Conservation (phyloP, 2,797 vertebrate genomes). For the Cyclura pinguis region DNA sequence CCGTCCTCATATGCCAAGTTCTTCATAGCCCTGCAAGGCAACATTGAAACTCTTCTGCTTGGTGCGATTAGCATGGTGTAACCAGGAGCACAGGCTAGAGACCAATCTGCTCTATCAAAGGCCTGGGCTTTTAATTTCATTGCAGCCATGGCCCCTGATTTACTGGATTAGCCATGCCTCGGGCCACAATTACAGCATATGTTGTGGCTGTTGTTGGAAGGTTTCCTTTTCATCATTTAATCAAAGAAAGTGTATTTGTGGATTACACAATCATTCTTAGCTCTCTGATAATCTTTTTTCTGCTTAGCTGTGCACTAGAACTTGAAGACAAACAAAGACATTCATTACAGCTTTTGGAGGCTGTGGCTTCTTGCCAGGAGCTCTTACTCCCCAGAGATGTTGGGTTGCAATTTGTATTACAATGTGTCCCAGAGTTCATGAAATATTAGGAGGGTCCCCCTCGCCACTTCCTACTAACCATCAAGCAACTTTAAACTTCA, state of each 20-base stretch:
- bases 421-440: constrained; percentile 22
- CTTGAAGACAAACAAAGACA: constrained; percentile 71
- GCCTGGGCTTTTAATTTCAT: not conserved
- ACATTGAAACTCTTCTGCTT: not conserved
- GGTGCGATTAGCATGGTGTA: not conserved
- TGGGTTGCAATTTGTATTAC: constrained; percentile 55
- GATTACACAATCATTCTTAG: constrained; percentile 65
- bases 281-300: constrained; percentile 71
- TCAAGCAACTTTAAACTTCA: constrained; percentile 36
- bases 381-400: constrained; percentile 56
- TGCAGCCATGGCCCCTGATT: not conserved
- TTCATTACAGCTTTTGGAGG: constrained; percentile 67
- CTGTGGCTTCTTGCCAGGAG: constrained; percentile 66
- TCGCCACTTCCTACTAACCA: constrained; percentile 33
- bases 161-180: not conserved
- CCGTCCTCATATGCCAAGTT: not conserved
- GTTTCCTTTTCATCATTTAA: constrained; percentile 72
- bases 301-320: constrained; percentile 68
- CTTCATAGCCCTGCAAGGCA: not conserved
- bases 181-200: accelerated
- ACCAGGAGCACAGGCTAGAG: not conserved
- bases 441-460: constrained; percentile 51
- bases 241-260: constrained; percentile 75
- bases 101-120: not conserved
- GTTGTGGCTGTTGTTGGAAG: constrained; percentile 48